Percentiles rank a stretch among this genome's conserved stretches.
Evolutionary conservation across 2,888 invertebrate genomes (phyloP).

Genomic region (Cataglyphis rosenhaueri): DNA sequence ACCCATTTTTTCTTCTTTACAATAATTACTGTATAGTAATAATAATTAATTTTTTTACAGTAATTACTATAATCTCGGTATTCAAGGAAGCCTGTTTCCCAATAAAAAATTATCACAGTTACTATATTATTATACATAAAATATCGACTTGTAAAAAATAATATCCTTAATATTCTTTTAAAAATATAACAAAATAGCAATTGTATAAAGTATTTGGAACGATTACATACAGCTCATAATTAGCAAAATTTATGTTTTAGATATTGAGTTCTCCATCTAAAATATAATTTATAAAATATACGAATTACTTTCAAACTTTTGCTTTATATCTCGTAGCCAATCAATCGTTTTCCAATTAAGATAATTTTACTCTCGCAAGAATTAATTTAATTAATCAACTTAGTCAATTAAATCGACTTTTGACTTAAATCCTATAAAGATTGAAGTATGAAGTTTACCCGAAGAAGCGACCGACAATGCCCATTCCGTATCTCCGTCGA

Average conservation of each 20-base stretch:
- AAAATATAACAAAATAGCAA: too few species aligned
- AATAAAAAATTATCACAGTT: not conserved
- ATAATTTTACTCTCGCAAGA: not conserved
- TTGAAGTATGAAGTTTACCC: constrained; percentile 86
- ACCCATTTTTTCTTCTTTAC: not conserved
- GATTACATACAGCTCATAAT: not conserved
- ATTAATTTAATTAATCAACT: constrained; percentile 8
- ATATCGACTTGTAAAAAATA: not conserved
- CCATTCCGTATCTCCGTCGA: constrained; percentile 94
- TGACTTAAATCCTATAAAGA: not conserved
- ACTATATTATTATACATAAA: not conserved
- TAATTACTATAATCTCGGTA: not conserved
- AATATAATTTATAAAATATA: not conserved
- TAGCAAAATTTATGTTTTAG: not conserved
- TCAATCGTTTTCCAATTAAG: constrained; percentile 13
- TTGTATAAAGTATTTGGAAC: not conserved
- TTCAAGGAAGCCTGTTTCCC: not conserved
- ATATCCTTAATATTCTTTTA: not conserved
- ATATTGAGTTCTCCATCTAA: not conserved
- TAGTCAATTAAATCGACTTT: not conserved
- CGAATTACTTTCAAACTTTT: not conserved
- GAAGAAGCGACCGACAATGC: constrained; percentile 92
- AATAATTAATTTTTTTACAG: too few species aligned
- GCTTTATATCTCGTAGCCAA: not conserved
- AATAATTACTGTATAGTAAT: too few species aligned